A percentile compares a stretch with the other conserved stretches of the same genome.
These are phyloP conservation scores for Polydrusus cervinus DNA, from an alignment of 2,888 invertebrate species.

Conservation along the genomic window DNA sequence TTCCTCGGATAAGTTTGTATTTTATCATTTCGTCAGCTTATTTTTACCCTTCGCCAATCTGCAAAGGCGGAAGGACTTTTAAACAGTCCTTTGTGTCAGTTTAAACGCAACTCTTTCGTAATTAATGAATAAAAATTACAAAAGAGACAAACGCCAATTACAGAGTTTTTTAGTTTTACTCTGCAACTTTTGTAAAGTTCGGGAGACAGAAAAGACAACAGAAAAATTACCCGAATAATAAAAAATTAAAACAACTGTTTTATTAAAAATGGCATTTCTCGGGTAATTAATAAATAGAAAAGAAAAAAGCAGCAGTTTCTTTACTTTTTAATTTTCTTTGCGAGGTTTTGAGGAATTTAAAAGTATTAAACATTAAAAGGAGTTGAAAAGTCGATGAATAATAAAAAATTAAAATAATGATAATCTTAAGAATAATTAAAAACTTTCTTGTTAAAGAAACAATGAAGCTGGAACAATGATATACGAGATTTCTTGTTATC, in stretches of 20 bases:
- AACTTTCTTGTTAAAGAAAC: too few relatives aligned
- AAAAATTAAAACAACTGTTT: not conserved
- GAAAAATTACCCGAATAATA: not conserved
- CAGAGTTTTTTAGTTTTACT: not conserved
- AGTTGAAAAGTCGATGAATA: too few relatives aligned
- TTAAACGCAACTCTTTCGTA: constrained; percentile 3
- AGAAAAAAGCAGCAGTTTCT: too few relatives aligned
- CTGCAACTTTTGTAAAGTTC: not conserved
- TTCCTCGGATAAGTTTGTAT: too few relatives aligned
- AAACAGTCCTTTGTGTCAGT: not conserved
- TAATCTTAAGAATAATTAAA: too few relatives aligned
- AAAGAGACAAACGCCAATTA: not conserved
- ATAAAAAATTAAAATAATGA: too few relatives aligned
- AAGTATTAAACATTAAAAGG: too few relatives aligned
- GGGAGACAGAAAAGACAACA: not conserved
- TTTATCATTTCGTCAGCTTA: not conserved
- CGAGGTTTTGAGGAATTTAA: not conserved
- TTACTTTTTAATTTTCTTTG: too few relatives aligned
- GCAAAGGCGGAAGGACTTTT: not conserved
- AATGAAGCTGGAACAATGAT: too few relatives aligned
- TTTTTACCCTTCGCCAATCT: not conserved
- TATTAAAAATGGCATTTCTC: too few relatives aligned
- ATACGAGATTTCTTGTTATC: too few relatives aligned
- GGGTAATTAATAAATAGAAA: too few relatives aligned
- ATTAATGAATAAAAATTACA: constrained; percentile 8